Percentiles rank a stretch among this genome's conserved stretches.
Evolutionary conservation across 2,888 invertebrate species (phyloP).

Genomic region (Ornithoptera alexandrae): DNA sequence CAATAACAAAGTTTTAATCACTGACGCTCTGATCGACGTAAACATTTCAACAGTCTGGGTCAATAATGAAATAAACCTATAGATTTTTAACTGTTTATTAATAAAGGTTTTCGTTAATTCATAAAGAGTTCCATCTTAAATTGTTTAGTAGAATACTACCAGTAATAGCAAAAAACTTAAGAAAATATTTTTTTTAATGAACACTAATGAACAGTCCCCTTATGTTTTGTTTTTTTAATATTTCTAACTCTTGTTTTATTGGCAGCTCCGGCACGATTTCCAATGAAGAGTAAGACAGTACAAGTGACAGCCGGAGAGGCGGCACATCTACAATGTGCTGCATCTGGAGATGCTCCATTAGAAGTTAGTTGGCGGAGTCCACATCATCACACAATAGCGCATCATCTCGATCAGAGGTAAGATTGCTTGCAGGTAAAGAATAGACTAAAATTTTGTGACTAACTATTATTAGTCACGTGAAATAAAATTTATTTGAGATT

Average conservation of each 20-base stretch:
- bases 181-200: too few species aligned
- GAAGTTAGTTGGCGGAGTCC: constrained; percentile 92
- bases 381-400: constrained; percentile 83
- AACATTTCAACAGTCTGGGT: too few species aligned
- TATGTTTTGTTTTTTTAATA: too few species aligned
- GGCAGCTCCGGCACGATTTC: constrained; percentile 90
- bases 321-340: constrained; percentile 91
- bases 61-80: too few species aligned
- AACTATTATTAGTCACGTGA: neutral
- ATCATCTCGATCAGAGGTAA: constrained; percentile 85
- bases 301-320: constrained; percentile 91
- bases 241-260: neutral
- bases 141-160: too few species aligned
- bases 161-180: too few species aligned
- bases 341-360: constrained; percentile 92
- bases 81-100: too few species aligned
- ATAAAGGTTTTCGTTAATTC: too few species aligned
- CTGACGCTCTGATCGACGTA: neutral
- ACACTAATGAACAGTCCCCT: too few species aligned
- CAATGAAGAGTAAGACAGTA: constrained; percentile 89
- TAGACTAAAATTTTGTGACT: too few species aligned
- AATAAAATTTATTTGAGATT: neutral
- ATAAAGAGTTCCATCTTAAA: too few species aligned
- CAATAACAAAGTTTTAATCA: constrained; percentile 1
- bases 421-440: neutral